Percentiles rank a stretch among this genome's conserved stretches.
Conservation (phyloP, 2,888 invertebrate species). For the Ophion costatus region DNA sequence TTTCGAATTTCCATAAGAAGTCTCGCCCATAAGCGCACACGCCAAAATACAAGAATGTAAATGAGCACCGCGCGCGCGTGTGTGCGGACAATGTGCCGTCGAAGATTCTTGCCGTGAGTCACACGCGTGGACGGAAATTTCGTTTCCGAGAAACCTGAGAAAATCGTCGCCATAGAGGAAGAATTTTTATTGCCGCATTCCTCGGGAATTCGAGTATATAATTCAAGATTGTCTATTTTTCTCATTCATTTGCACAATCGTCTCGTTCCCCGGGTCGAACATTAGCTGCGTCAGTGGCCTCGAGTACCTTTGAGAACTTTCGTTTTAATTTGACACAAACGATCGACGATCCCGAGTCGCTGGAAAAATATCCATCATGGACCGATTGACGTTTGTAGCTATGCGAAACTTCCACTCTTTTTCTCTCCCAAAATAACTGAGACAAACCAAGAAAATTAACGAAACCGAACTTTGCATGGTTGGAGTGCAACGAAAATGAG, state of each 20-base stretch:
- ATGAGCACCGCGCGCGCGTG: not conserved
- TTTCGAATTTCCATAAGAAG: conserved; percentile 29
- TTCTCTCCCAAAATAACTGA: too few species aligned
- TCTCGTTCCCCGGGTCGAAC: too few species aligned
- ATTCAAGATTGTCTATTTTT: not conserved
- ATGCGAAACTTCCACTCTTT: too few species aligned
- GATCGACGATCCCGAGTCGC: too few species aligned
- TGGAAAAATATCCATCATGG: too few species aligned
- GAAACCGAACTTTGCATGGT: too few species aligned
- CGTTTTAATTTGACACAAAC: too few species aligned
- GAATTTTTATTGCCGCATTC: not conserved
- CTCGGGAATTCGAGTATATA: not conserved
- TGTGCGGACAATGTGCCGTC: conserved; percentile 8
- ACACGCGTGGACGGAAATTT: conserved; percentile 37
- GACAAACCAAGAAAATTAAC: too few species aligned
- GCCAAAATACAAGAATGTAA: conserved; percentile 14
- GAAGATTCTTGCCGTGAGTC: conserved; percentile 52
- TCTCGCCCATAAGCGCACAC: not conserved
- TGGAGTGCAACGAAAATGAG: too few species aligned
- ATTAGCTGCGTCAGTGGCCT: too few species aligned
- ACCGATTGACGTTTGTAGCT: too few species aligned
- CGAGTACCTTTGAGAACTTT: too few species aligned
- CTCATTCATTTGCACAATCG: not conserved
- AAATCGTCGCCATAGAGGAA: conserved; percentile 20
- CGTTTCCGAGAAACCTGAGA: conserved; percentile 38